Evolutionary conservation across 2,797 vertebrate species (phyloP), one percentile per base, ranked within the genome.

Genomic region (Pangasius sanitwongsei): DNA sequence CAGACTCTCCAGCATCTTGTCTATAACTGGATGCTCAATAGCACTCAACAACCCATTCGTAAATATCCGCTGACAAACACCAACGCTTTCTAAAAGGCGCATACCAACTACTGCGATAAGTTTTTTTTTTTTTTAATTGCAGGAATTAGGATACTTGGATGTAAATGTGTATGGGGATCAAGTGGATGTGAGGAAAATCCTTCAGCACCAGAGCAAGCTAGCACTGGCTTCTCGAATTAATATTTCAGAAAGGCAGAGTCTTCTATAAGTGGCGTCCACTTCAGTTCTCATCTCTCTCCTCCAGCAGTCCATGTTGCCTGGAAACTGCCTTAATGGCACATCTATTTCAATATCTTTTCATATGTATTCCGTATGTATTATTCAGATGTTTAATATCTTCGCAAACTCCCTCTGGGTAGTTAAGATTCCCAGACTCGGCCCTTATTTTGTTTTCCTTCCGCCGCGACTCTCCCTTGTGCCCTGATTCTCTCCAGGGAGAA

Each of bases 291-390:
- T 87, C 86, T 90, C 86, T 78, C 89, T 91, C 89, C 88, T 91
- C 85, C 88, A 89, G 87, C 87, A 81, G 87, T 83, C 89, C 85
- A 91, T 88, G 92, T 92, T 93, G 92, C 93, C 90, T 92, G 90
- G 92, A 91, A 93, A 92, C 92, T 82, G 90, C 88, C 86, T 91
- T 91, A 93, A 93, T 89, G 88, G 90, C 90, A 90, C 92, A 93
- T 93, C 93, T 90, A 93, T 93, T 93, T 93, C 90, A 93, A 93
- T 93, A 92, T 92, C 92, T 90, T 91, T 90, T 93, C 92, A 93
- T 92, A 92, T 91, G 89, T 91, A 92, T 90, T 91, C 86, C 87
- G 87, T 90, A 93, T 93, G 90, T 92, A 93, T 93, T 93, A 93
- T 93, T 93, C 92, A 93, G 90, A 92, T 86, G 34, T 92, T 91